Conservation (phyloP, 2,113 vertebrate genomes). For the Catharus fuscescens region DNA sequence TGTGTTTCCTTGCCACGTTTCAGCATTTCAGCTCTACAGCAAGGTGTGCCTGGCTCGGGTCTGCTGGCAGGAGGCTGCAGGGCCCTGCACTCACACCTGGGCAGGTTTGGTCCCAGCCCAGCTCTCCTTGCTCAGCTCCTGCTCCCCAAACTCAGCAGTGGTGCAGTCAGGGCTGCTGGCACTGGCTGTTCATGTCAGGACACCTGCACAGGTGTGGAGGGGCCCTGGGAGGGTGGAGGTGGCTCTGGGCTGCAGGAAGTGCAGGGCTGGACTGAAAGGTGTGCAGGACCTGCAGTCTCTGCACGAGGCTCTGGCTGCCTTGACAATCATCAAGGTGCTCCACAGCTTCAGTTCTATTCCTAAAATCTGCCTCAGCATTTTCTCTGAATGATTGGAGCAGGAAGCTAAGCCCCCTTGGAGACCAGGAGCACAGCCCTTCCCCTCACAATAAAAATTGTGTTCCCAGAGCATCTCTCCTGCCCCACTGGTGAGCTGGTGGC, state of each 20-base stretch:
- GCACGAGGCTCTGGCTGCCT: neutral
- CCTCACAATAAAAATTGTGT: neutral
- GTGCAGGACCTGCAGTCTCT: neutral
- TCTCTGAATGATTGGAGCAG: neutral
- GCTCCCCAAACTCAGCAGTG: neutral
- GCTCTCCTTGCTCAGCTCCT: accelerated
- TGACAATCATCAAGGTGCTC: neutral
- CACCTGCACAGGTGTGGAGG: neutral
- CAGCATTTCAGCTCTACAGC: neutral
- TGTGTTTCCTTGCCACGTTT: neutral
- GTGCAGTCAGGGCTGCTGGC: neutral
- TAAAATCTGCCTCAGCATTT: neutral
- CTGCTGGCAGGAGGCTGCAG: neutral
- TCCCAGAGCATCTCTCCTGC: neutral
- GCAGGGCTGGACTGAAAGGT: neutral
- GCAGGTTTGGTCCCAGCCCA: neutral
- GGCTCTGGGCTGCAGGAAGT: neutral
- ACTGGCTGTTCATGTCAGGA: neutral
- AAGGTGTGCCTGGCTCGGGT: neutral
- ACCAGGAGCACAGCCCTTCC: neutral
- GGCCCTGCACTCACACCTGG: neutral
- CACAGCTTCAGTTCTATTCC: neutral
- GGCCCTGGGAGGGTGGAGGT: neutral
- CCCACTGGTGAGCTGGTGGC: accelerated
- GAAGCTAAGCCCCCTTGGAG: neutral